Base-by-base conservation (phyloP, 2,797 vertebrate genomes). In the Delichon dasypus region DNA sequence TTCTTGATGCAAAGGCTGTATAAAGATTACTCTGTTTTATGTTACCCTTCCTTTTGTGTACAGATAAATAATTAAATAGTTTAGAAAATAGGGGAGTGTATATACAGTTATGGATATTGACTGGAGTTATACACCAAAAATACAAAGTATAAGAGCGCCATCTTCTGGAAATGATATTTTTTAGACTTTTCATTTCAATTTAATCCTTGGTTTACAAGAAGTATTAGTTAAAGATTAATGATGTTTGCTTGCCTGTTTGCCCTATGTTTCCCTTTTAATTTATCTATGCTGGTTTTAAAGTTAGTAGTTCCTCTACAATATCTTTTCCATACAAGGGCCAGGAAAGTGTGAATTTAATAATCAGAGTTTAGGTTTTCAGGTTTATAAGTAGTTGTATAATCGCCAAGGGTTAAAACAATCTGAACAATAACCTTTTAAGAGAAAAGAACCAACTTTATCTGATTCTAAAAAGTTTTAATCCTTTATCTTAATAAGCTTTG, bases 71-170 rank as follows among this genome's bases (percentile, higher is more conserved):
- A 93, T 70, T 48, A 83, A 94, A 77, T 62, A 72, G 7, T 48
- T 84, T 47, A 66, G 76, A 77, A 85, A 84, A 80, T 26, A 71
- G 2, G 16, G 21, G 74, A 72, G 19, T 42, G 11, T 9, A 34
- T 26, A 29, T 42, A 15, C 5, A 47, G 61, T 68, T 61, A 42
- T 2, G 26, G 67, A 88, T 16, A 72, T 19, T 29, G 27, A 61
- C 42, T 40, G 42, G 79, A 83, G 1, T 27, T 62, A 8, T 10
- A 13, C 11, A 68, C 30, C 23, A 81, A 34, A 71, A 78, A 95
- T 90, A n/a, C 22, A 68, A 68, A 97, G 96, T 95, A 36, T 96
- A 88, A 97, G 76, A 97, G 30, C 97, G 98, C 98, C 98, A 98
- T 94, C 98, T 98, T 71, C 97, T 98, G 98, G 98, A 95, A 93